Percentiles rank a stretch among this genome's conserved stretches.
These are phyloP conservation scores for Mesembrinibis cayennensis DNA, from an alignment of 2,113 vertebrate species.

Conservation along the genomic window DNA sequence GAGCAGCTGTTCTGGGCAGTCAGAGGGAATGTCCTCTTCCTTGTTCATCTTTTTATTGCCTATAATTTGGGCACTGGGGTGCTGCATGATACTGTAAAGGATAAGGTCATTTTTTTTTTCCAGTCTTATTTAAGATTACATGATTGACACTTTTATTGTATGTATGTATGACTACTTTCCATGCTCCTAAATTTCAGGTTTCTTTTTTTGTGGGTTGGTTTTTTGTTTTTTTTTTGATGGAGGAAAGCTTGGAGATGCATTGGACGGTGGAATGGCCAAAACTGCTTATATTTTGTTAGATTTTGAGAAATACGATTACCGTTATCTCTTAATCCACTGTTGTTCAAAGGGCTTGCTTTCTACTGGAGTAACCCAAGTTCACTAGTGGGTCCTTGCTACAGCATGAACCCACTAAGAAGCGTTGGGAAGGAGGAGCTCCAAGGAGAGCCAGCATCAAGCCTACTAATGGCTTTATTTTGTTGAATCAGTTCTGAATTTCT, in stretches of 20 bases:
- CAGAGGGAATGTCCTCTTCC: not conserved
- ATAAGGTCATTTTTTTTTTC: not conserved
- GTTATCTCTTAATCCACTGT: not conserved
- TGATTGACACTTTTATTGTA: not conserved
- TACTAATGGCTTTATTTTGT: not conserved
- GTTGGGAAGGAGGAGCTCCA: not conserved
- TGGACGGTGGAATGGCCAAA: not conserved
- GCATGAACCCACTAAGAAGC: not conserved
- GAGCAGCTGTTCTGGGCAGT: not conserved
- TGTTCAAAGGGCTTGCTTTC: not conserved
- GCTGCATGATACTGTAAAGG: not conserved
- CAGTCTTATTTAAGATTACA: not conserved
- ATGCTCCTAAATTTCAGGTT: not conserved
- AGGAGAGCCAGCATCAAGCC: not conserved
- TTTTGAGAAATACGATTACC: not conserved
- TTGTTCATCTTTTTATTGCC: not conserved
- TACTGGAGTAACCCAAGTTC: not conserved
- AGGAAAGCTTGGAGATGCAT: not conserved
- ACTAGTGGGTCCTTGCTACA: not conserved
- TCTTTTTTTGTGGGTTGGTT: not conserved
- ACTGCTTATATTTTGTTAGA: not conserved
- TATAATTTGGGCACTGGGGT: not conserved
- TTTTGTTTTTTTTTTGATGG: not conserved
- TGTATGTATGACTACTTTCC: not conserved
- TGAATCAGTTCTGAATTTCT: not conserved